These are phyloP conservation scores for Zenarchopterus dispar DNA, from an alignment of 2,797 vertebrate genomes.

Conservation along the genomic window DNA sequence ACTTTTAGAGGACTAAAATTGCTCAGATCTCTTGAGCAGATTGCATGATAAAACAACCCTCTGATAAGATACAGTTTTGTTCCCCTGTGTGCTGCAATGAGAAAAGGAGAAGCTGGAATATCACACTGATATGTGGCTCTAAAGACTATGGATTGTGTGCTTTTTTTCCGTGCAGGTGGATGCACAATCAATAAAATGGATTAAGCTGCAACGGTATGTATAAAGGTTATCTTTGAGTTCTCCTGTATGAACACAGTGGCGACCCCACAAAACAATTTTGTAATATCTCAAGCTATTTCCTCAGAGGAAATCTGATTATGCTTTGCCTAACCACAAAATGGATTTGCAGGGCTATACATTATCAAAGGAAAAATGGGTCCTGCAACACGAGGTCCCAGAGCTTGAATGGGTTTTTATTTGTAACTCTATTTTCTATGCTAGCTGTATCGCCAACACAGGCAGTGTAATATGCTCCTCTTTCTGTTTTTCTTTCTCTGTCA, in stretches of 20 bases:
- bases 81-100: conserved; percentile 50
- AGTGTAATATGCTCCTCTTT: conserved; percentile 32
- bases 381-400: conserved; percentile 13
- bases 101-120: conserved; percentile 68
- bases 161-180: conserved; percentile 59
- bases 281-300: conserved; percentile 72
- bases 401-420: conserved; percentile 44
- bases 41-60: conserved; percentile 64
- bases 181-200: conserved; percentile 84
- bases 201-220: conserved; percentile 78
- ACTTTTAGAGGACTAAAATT: conserved; percentile 59
- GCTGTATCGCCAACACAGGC: conserved; percentile 24
- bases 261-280: conserved; percentile 76
- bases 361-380: conserved; percentile 59
- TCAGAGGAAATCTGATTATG: conserved; percentile 74
- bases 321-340: conserved; percentile 61
- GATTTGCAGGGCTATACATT: conserved; percentile 68
- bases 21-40: conserved; percentile 62
- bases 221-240: conserved; percentile 79
- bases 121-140: conserved; percentile 68
- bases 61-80: conserved; percentile 68
- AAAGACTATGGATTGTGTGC: conserved; percentile 62
- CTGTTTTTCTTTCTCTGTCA: conserved; percentile 47
- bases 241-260: conserved; percentile 62
- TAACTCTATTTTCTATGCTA: conserved; percentile 22